Percentiles rank a stretch among this genome's conserved stretches.
phyloP scores from a whole-genome alignment of 2,113 vertebrate genomes.

The Oostethus manadensis region DNA sequence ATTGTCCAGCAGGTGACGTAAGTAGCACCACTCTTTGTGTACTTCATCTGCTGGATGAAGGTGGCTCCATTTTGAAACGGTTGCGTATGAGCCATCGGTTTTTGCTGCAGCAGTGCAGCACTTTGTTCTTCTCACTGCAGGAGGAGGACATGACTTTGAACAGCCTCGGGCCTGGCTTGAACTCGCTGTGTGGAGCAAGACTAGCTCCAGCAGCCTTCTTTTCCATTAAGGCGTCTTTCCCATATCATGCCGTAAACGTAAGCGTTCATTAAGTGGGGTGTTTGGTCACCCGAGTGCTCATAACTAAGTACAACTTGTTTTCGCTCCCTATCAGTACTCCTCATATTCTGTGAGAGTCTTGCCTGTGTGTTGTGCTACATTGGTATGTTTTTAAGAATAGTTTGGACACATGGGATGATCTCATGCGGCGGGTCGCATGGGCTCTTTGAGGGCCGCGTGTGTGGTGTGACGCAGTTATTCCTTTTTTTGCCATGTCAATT shows the following conservation, averaged over 20 bases:
- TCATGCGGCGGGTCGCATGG: too few species aligned
- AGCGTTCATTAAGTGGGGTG: too few species aligned
- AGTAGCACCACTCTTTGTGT: conserved; percentile 44
- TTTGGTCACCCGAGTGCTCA: too few species aligned
- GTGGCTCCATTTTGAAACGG: conserved; percentile 23
- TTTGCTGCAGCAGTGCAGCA: conserved; percentile 64
- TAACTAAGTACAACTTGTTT: not conserved
- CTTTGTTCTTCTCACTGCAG: conserved; percentile 52
- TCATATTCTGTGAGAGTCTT: too few species aligned
- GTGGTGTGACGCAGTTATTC: not conserved
- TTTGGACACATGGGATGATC: too few species aligned
- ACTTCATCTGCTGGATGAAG: conserved; percentile 18
- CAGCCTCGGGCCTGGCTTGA: conserved; percentile 32
- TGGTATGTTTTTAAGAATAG: too few species aligned
- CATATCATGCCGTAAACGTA: too few species aligned
- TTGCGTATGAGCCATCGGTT: conserved; percentile 33
- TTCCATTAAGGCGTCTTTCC: too few species aligned
- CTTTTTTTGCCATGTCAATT: not conserved
- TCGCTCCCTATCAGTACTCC: too few species aligned
- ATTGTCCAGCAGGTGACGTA: conserved; percentile 46
- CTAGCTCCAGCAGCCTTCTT: not conserved
- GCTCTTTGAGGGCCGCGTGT: too few species aligned
- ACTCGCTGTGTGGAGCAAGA: conserved; percentile 23
- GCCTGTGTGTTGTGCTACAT: too few species aligned
- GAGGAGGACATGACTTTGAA: conserved; percentile 41